Conservation (phyloP, 2,888 invertebrate genomes). For the Tenthredo amoena region DNA sequence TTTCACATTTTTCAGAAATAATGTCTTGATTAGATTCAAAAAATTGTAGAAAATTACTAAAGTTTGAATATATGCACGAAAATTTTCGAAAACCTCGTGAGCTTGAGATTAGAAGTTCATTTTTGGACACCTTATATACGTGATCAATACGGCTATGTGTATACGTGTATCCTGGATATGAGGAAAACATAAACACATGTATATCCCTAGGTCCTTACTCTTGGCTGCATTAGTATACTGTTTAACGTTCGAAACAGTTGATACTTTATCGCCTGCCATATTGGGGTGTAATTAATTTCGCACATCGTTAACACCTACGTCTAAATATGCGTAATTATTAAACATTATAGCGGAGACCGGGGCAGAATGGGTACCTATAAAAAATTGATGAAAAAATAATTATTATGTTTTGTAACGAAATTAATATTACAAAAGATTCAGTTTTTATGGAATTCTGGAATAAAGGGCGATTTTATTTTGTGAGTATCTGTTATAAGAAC, state of each 20-base stretch:
- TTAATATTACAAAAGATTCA: too few relatives aligned
- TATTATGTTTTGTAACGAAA: too few relatives aligned
- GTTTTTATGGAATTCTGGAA: too few relatives aligned
- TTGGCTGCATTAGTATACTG: not conserved
- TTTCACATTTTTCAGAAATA: not conserved
- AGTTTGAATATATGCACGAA: not conserved
- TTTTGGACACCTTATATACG: not conserved
- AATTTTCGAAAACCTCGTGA: not conserved
- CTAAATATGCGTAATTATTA: not conserved
- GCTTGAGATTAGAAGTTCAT: not conserved
- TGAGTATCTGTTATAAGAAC: too few relatives aligned
- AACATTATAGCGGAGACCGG: too few relatives aligned
- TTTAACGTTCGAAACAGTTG: slow-evolving; percentile 30
- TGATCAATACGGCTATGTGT: not conserved
- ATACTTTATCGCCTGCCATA: slow-evolving; percentile 8
- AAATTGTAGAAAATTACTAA: too few relatives aligned
- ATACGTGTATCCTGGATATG: not conserved
- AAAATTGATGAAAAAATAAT: too few relatives aligned
- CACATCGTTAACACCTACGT: slow-evolving; percentile 15
- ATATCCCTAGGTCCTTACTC: not conserved
- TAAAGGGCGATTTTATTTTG: too few relatives aligned
- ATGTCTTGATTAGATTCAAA: not conserved
- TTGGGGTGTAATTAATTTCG: slow-evolving; percentile 38
- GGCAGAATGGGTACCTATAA: too few relatives aligned
- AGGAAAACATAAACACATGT: not conserved